Evolutionary conservation across 2,797 vertebrate genomes (phyloP).

Genomic region (Glyptemys insculpta): DNA sequence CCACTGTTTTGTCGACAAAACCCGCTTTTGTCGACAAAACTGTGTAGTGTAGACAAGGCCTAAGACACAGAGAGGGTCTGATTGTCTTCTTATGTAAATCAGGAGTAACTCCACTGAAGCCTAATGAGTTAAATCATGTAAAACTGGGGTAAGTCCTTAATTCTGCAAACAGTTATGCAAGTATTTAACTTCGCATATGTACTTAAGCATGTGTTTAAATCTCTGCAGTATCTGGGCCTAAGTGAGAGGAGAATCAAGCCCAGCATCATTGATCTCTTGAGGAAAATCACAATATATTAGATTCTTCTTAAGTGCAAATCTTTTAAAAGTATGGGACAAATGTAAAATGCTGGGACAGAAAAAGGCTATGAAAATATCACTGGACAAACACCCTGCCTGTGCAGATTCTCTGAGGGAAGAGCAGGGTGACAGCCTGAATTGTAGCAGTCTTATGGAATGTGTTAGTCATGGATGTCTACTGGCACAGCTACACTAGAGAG

Average conservation of each 20-base stretch:
- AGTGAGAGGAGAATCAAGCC: not conserved
- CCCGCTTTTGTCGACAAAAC: too few relatives aligned
- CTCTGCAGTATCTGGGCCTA: not conserved
- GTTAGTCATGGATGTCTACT: not conserved
- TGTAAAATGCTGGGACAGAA: not conserved
- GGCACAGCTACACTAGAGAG: too few relatives aligned
- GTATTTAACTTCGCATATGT: not conserved
- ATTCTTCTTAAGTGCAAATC: not conserved
- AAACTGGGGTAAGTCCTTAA: not conserved
- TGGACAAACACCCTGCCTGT: not conserved
- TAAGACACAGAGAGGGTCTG: not conserved
- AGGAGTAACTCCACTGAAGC: not conserved
- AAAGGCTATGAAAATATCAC: not conserved
- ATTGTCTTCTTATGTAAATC: not conserved
- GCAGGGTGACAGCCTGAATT: not conserved
- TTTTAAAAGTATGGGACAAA: not conserved
- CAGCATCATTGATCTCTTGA: not conserved
- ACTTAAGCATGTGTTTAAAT: not conserved
- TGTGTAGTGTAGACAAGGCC: not conserved
- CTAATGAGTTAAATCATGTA: not conserved
- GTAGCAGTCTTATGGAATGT: not conserved
- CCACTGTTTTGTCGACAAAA: too few relatives aligned
- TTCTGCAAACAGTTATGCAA: not conserved
- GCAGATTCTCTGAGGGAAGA: accelerated
- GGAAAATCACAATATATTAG: not conserved